Evolutionary conservation across 2,797 vertebrate species (phyloP).

Genomic region (Protonibea diacanthus): DNA sequence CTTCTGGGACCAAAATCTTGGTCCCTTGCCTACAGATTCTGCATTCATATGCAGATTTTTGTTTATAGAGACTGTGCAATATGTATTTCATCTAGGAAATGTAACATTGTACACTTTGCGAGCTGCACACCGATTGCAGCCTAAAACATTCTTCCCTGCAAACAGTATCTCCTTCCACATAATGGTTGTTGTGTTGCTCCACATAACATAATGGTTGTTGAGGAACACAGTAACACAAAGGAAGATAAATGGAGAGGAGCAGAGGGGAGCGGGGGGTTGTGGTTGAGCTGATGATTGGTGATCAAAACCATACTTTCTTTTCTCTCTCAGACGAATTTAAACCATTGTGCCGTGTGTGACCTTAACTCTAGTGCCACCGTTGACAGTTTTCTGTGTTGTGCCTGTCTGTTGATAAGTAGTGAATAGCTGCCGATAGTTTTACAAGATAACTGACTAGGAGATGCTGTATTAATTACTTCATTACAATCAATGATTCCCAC

Average conservation of each 20-base stretch:
- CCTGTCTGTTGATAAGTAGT: background rate
- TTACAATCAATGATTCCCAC: too few species aligned
- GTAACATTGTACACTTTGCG: background rate
- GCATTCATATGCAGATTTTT: too few species aligned
- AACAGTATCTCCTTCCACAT: conserved; percentile 11
- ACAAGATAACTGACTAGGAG: too few species aligned
- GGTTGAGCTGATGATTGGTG: conserved; percentile 13
- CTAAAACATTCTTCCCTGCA: background rate
- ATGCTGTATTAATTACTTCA: too few species aligned
- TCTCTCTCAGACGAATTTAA: background rate
- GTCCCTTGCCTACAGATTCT: too few species aligned
- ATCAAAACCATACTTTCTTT: conserved; percentile 4
- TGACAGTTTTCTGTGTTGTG: background rate
- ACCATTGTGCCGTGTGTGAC: conserved; percentile 1
- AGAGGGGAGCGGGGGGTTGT: background rate
- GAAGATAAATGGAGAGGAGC: conserved; percentile 9
- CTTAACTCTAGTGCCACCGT: background rate
- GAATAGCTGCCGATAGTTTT: too few species aligned
- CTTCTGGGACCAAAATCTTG: too few species aligned
- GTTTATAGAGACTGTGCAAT: background rate
- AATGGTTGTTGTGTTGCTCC: conserved; percentile 11
- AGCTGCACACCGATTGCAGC: background rate
- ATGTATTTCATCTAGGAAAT: conserved; percentile 14
- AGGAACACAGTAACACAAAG: conserved; percentile 17
- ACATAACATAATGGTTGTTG: background rate